Conservation (phyloP, 1,140 invertebrate species). For the Zaprionus kolodkinae region DNA sequence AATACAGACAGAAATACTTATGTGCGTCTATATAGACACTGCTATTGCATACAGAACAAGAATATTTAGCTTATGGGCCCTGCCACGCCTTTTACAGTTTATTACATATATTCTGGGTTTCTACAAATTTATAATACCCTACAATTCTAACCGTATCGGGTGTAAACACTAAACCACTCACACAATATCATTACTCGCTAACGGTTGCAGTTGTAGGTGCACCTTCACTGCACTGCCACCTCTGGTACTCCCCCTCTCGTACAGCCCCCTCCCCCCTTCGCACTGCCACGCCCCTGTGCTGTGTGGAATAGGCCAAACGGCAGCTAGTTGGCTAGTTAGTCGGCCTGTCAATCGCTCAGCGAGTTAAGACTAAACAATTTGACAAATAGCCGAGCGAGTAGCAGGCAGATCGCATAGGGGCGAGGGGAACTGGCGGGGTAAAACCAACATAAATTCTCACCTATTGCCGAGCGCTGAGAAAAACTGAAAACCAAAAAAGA, state of each 20-base stretch:
- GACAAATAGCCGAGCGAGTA: constrained; percentile 67
- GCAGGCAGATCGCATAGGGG: not conserved
- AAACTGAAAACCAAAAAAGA: constrained; percentile 22
- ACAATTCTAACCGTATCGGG: no score
- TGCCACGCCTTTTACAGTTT: no score
- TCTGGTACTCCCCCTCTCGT: not conserved
- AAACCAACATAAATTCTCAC: constrained; percentile 83
- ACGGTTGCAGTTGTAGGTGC: constrained; percentile 14
- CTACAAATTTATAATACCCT: no score
- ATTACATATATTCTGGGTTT: no score
- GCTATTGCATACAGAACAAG: no score
- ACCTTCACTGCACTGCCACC: constrained; percentile 1
- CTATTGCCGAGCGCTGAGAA: constrained; percentile 56
- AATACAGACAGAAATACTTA: no score
- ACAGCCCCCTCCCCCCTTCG: not conserved
- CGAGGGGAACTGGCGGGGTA: constrained; percentile 8
- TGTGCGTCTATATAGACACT: no score
- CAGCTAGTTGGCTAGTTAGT: constrained; percentile 74
- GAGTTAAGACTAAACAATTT: constrained; percentile 81
- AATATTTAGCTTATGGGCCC: no score
- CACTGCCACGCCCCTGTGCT: constrained; percentile 14
- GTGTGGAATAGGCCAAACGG: constrained; percentile 50
- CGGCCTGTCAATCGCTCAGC: constrained; percentile 75
- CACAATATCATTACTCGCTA: constrained; percentile 57
- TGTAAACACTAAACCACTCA: constrained; percentile 46